Base-by-base conservation (phyloP, 2,113 vertebrate genomes). In the Beaufortia kweichowensis region DNA sequence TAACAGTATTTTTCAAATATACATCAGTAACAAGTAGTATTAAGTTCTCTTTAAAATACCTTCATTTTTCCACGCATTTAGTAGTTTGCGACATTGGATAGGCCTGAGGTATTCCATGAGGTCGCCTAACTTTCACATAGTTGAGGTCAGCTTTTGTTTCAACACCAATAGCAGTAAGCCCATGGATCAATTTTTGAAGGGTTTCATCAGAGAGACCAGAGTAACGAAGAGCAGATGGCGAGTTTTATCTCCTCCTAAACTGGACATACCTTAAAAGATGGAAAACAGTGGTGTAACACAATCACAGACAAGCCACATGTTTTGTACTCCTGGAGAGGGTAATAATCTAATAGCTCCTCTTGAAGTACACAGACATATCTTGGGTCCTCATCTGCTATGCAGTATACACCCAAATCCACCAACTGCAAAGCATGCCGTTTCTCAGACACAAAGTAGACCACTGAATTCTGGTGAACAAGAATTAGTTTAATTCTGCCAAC, bases 401-500 rank as follows among this genome's bases (percentile, higher is more conserved):
- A 29, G 23, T 43, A 61, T 1, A 61, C 70, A 73, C 70, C 56
- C 21, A 61, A 43, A 61, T 73, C 15, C 24, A 28, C 70, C 17
- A 60, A 46, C 35, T 31, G n/a, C 24, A 28, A 17, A 43, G 28
- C 55, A 46, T 10, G 14, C 6, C 10, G 19, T 33, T 75, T 74
- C 41, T 74, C 41, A 62, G 17, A 48, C 57, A 31, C 71, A 62
- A 48, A 62, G 6, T 62, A 50, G 1, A 75, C 35, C 35, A 59
- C 2, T 2, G 33, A 60, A 72, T 48, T 61, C 24, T 73, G 56
- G 39, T 73, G 35, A 73, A 60, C 70, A 73, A 46, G 24, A n/a
- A 72, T 60, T 60, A 12, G 53, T 59, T 69, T 53, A 33, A 69
- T 55, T 56, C 24, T 68, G 26, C 66, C 26, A 31, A 68, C 17